Evolutionary conservation across 2,113 vertebrate species (phyloP), one percentile per base, ranked within the genome.

Genomic region (Puffinus mauretanicus): DNA sequence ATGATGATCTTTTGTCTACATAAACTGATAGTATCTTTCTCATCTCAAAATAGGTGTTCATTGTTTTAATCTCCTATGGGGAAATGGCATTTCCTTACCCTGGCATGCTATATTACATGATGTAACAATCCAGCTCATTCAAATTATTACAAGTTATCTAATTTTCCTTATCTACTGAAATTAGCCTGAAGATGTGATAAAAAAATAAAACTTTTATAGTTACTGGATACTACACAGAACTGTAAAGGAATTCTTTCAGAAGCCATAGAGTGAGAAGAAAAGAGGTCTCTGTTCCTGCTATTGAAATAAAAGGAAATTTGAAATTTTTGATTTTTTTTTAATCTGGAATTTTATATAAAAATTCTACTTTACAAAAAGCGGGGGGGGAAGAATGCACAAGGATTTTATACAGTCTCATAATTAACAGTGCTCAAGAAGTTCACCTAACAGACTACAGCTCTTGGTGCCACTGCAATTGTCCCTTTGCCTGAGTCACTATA

Each of bases 11-110:
- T 91, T 94, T 94, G 77, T 92, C 64, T 84, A 52, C 34, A 26
- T 71, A 76, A 82, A 51, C 34, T 89, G 96, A 96, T 94, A 89
- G 30, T 30, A 89, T 92, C 95, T 95, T 90, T 94, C 88, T 94
- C 76, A 72, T 96, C 94, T 94, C 69, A 94, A 94, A 96, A 93
- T 84, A 96, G 61, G 44, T 92, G 73, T 69, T 93, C 92, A 84
- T 82, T 96, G 88, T 96, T 94, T 86, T 81, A 79, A 82, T 51
- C 95, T 95, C 94, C 92, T 87, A 40, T 15, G 36, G 80, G 76
- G 47, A 96, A 96, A 84, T 66, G 69, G 36, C 69, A 94, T 86
- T 95, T 93, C 66, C 83, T 94, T 92, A 93, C 73, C 40, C 87
- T 89, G 91, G 49, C 95, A 82, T 94, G 57, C 34, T 57, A 8